Evolutionary conservation across 2,113 vertebrate genomes (phyloP), one percentile per base, ranked within the genome.

Genomic region (Lagenorhynchus albirostris): DNA sequence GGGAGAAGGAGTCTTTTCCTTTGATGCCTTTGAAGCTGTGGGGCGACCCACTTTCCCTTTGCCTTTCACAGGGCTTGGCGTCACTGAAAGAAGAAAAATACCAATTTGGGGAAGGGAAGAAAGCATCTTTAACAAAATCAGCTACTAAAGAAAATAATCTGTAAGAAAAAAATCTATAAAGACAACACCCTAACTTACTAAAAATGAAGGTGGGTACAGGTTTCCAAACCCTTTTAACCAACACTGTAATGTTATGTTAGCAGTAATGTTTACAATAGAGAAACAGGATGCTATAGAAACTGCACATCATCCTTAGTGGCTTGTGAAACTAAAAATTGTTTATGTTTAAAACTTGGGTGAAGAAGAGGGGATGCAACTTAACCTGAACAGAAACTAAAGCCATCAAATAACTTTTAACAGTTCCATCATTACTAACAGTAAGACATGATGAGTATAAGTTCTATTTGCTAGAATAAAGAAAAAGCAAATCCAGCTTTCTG

Each of bases 1-100:
- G 87, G 99, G 99, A 98, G 99, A 99, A 97, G 99, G 99, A 98
- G 99, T 99, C 98, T 99, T 99, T 98, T 99, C 99, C 99, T 99
- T 99, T 79, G 99, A 98, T 90, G 99, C 98, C 99, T 99, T 99
- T 98, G 99, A 98, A 89, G 99, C 98, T 97, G 99, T 99, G 89
- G 99, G 99, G 95, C 99, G 99, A n/a, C 99, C 99, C 98, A 98
- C 98, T 97, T 99, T 99, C 86, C 99, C 99, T 99, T 99, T 99
- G 97, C 99, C 99, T 98, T 99, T 99, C 98, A 99, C 99, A 58
- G 99, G 99, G 97, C 99, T 99, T 95, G 99, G 99, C 36, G 99
- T 99, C 98, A 99, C 99, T 99, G 97, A 6, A 98, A 97, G 70
- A 96, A 97, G 31, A 95, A 92, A 86, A 94, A 74, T 36, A 87